Conservation (phyloP, 2,797 vertebrate species). For the Iguana delicatissima region DNA sequence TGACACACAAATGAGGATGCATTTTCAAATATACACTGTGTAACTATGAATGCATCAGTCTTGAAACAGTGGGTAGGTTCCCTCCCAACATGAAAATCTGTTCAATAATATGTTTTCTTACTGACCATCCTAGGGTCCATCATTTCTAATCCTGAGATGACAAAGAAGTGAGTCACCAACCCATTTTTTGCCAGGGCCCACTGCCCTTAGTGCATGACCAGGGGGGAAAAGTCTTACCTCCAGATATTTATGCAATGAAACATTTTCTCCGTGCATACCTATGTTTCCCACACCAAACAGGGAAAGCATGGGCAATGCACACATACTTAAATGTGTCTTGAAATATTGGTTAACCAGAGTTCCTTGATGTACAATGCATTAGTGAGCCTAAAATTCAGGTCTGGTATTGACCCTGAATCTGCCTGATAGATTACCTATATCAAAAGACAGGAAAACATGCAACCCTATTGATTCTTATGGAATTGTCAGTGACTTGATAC, state of each 20-base stretch:
- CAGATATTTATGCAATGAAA: conserved; percentile 1
- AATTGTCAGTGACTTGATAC: neutral
- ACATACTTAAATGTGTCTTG: neutral
- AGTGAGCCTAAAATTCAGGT: neutral
- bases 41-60: neutral
- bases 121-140: neutral
- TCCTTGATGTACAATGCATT: neutral
- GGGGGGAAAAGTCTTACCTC: neutral
- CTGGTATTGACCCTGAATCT: neutral
- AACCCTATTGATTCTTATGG: neutral
- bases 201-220: neutral
- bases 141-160: neutral
- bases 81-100: neutral
- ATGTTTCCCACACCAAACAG: neutral
- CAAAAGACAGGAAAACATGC: neutral
- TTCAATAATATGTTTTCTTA: neutral
- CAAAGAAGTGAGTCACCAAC: neutral
- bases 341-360: neutral
- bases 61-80: neutral
- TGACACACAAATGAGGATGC: no score
- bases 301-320: neutral
- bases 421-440: neutral
- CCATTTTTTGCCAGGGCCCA: neutral
- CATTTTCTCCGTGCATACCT: neutral
- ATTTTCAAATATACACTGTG: neutral